phyloP scores from a whole-genome alignment of 2,113 vertebrate genomes.

The Macaca mulatta region DNA sequence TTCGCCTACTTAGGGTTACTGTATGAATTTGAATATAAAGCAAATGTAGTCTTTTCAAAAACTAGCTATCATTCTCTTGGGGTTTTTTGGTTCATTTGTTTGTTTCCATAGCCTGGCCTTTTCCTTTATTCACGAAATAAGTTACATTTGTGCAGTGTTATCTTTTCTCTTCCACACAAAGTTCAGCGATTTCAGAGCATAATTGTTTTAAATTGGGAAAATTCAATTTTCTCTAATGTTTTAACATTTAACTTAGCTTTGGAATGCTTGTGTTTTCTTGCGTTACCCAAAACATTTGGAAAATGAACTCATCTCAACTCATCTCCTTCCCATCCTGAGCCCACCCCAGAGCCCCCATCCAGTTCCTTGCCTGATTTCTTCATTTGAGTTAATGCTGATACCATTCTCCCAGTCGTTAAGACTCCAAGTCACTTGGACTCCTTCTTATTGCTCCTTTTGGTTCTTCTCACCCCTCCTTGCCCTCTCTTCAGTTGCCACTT shows the following conservation, averaged over 20 bases:
- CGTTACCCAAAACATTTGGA: constrained; percentile 73
- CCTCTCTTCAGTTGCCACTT: neutral
- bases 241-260: constrained; percentile 60
- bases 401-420: neutral
- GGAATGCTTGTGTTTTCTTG: constrained; percentile 50
- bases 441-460: neutral
- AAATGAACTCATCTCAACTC: constrained; percentile 64
- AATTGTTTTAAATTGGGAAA: constrained; percentile 78
- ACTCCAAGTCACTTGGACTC: neutral
- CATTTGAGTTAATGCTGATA: neutral
- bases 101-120: constrained; percentile 18
- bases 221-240: constrained; percentile 79
- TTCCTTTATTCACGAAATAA: constrained; percentile 47
- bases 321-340: neutral
- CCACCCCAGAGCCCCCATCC: neutral
- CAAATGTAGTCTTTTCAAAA: constrained; percentile 33
- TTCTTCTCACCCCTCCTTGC: neutral
- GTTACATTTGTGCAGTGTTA: constrained; percentile 48
- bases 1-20: neutral
- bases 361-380: neutral
- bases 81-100: neutral
- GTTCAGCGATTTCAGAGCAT: constrained; percentile 66
- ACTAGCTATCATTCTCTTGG: neutral
- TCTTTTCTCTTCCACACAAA: constrained; percentile 50
- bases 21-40: constrained; percentile 31